Base-by-base conservation (phyloP, 2,113 vertebrate species). In the Pachyramphus minor region DNA sequence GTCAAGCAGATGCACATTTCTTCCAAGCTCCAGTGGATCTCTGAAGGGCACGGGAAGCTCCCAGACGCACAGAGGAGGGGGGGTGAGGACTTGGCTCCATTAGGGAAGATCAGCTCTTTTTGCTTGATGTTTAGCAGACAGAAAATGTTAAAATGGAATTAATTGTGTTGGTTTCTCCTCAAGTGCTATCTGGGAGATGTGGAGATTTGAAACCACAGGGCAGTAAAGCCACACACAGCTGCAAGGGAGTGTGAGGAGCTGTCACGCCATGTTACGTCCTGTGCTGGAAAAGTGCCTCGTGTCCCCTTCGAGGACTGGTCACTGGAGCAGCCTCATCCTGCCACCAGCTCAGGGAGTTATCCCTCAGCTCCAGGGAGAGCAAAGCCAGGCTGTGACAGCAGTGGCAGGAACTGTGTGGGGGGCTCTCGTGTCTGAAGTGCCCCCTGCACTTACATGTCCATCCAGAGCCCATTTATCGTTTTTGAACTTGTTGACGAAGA, bases 401-500 rank as follows among this genome's bases (percentile, higher is more conserved):
- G 1, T 0, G 0, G 52, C 5, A 53, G 22, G 59, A 42, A n/a
- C 1, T 4, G 20, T 9, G 33, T 5, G 50, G 41, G 49, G 8
- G 37, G 28, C 8, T 27, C 24, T 18, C 1, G 42, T 5, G 11
- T 12, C 6, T 0, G 25, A 41, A 59, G 14, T 42, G 76, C 41
- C 23, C 14, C 3, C 24, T 49, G 49, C 25, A 99, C 99, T 98
- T 98, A 99, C 99, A 20, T 99, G 99, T 80, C 99, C 99, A 44
- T 99, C 99, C 45, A 99, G 97, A 44, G 99, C 99, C 99, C 99
- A 99, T 93, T 99, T 99, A 63, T 99, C 99, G 0, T 98, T 99
- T 97, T 98, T 99, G 97, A 99, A 99, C 97, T 99, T 99, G 96
- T 98, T 99, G 96, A 99, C 98, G 69, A 99, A 99, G 92, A 98